phyloP scores from a whole-genome alignment of 2,888 invertebrate genomes.

The Caenorhabditis wallacei region DNA sequence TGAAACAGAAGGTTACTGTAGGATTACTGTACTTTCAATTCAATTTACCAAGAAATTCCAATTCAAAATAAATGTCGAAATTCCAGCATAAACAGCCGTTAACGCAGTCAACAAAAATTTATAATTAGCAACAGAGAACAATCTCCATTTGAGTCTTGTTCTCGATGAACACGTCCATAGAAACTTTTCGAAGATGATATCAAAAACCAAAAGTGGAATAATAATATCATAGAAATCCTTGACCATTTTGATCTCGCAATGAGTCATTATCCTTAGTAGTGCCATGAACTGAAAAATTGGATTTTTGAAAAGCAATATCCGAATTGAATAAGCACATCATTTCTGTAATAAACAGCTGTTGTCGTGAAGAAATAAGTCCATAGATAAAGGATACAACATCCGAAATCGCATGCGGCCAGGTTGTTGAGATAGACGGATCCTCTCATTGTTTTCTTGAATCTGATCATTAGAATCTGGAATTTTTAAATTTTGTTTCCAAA shows the following conservation, averaged over 20 bases:
- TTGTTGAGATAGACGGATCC: conserved; percentile 19
- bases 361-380: conserved; percentile 27
- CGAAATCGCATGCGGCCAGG: conserved; percentile 10
- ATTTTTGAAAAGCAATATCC: background rate
- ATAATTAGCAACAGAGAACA: background rate
- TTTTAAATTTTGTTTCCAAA: background rate
- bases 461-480: conserved; percentile 15
- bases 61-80: background rate
- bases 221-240: conserved; percentile 16
- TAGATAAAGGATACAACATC: conserved; percentile 21
- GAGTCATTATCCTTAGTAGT: background rate
- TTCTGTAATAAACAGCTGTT: background rate
- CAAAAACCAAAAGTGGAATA: conserved; percentile 1
- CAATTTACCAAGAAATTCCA: conserved; percentile 24
- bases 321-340: too few species aligned
- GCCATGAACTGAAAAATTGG: conserved; percentile 19
- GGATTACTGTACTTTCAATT: background rate
- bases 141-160: conserved; percentile 10
- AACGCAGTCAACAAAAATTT: conserved; percentile 13
- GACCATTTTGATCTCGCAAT: conserved; percentile 14
- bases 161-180: conserved; percentile 42
- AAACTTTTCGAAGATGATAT: conserved; percentile 38
- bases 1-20: background rate
- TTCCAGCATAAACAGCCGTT: background rate
- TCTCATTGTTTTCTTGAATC: conserved; percentile 17